These are phyloP conservation scores for Muscina levida DNA, from an alignment of 2,888 invertebrate genomes.

Conservation along the genomic window DNA sequence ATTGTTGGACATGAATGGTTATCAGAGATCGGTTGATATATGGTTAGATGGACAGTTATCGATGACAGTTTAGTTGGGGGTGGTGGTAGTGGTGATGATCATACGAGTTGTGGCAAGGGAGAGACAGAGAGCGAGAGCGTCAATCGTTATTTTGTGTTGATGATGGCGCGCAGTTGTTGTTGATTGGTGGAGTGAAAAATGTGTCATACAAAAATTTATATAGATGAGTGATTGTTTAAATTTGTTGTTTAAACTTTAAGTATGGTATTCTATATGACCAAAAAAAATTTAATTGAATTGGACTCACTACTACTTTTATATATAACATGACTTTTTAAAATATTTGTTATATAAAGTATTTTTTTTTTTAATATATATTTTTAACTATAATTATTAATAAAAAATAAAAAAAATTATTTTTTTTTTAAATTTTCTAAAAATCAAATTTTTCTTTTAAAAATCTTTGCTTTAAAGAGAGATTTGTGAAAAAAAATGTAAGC, in stretches of 20 bases:
- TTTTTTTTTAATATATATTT: neutral
- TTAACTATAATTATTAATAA: too few relatives aligned
- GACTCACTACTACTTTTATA: slow-evolving; percentile 16
- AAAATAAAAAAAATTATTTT: too few relatives aligned
- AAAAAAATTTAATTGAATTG: too few relatives aligned
- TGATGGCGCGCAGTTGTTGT: slow-evolving; percentile 24
- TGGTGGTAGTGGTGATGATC: slow-evolving; percentile 5
- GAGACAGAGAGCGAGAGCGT: neutral
- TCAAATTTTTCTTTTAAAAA: too few relatives aligned
- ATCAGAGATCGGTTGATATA: neutral
- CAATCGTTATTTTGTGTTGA: slow-evolving; percentile 24
- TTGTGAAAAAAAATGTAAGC: slow-evolving; percentile 69
- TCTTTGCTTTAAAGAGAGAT: too few relatives aligned
- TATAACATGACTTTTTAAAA: neutral
- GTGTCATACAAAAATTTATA: too few relatives aligned
- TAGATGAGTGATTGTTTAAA: slow-evolving; percentile 41
- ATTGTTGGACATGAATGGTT: neutral
- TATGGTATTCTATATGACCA: neutral
- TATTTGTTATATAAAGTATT: slow-evolving; percentile 21
- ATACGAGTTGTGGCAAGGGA: neutral
- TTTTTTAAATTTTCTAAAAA: too few relatives aligned
- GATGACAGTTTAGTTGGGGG: slow-evolving; percentile 30
- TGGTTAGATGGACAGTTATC: slow-evolving; percentile 43
- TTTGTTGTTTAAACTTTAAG: neutral
- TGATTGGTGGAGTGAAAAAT: slow-evolving; percentile 48